phyloP scores from a whole-genome alignment of 2,888 invertebrate genomes.

The Latrodectus elegans region DNA sequence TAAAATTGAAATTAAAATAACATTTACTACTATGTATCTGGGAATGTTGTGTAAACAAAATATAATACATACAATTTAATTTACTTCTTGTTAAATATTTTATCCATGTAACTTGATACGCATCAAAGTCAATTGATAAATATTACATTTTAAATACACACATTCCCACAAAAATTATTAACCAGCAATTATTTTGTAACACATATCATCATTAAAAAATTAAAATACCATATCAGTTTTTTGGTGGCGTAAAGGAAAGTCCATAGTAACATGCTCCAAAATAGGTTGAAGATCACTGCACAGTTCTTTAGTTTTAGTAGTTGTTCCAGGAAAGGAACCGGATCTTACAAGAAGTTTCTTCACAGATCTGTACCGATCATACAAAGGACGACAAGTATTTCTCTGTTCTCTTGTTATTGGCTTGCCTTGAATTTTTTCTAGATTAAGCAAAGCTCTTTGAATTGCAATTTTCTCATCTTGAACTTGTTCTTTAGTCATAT shows the following conservation, averaged over 20 bases:
- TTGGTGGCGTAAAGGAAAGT: constrained; percentile 79
- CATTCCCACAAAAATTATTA: background rate
- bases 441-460: constrained; percentile 89
- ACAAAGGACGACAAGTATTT: constrained; percentile 89
- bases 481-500: constrained; percentile 86
- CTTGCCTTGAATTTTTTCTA: constrained; percentile 91
- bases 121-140: too few species aligned
- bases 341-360: constrained; percentile 85
- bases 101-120: too few species aligned
- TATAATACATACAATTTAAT: too few species aligned
- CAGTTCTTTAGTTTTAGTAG: constrained; percentile 79
- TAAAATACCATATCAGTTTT: background rate
- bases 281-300: constrained; percentile 90
- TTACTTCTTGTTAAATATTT: too few species aligned
- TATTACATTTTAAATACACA: too few species aligned
- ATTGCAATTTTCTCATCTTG: constrained; percentile 92
- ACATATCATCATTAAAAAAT: background rate
- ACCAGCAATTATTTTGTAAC: background rate
- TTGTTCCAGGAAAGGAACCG: constrained; percentile 72
- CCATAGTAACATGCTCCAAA: constrained; percentile 92
- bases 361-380: constrained; percentile 91
- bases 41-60: too few species aligned
- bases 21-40: too few species aligned
- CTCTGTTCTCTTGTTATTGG: constrained; percentile 89
- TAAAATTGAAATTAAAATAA: too few species aligned